These are phyloP conservation scores for Cheilosia vernalis DNA, from an alignment of 2,888 invertebrate genomes.

Conservation along the genomic window DNA sequence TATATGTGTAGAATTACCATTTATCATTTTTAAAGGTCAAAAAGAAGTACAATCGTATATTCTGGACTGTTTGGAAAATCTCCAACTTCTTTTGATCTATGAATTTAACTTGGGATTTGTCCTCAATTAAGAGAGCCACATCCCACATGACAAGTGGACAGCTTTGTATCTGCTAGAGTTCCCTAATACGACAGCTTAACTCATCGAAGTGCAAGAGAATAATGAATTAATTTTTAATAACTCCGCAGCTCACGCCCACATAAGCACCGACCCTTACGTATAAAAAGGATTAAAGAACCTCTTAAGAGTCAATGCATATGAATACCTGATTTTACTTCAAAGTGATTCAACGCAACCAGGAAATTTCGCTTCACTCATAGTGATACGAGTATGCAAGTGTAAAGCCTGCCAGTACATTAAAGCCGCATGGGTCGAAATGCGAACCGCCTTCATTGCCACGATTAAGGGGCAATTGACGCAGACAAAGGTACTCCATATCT, in stretches of 20 bases:
- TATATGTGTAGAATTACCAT: too few relatives aligned
- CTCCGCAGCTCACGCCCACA: background rate
- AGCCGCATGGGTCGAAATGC: background rate
- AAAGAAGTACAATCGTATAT: too few relatives aligned
- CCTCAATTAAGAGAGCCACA: too few relatives aligned
- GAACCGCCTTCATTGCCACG: slow-evolving; percentile 45
- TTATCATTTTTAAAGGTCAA: too few relatives aligned
- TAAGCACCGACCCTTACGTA: too few relatives aligned
- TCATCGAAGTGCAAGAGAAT: background rate
- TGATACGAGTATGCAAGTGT: slow-evolving; percentile 1
- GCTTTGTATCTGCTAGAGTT: too few relatives aligned
- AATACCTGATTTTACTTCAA: background rate
- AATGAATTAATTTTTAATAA: background rate
- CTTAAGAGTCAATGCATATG: background rate
- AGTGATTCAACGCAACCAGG: background rate
- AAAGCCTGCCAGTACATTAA: slow-evolving; percentile 34
- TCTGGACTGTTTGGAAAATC: background rate
- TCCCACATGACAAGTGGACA: too few relatives aligned
- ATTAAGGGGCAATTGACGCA: slow-evolving; percentile 44
- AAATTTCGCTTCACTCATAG: background rate
- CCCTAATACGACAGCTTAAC: background rate
- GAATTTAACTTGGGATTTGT: too few relatives aligned
- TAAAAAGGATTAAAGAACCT: too few relatives aligned
- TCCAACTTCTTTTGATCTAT: background rate
- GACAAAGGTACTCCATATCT: slow-evolving; percentile 45